phyloP scores from a whole-genome alignment of 1,140 invertebrate species.

The Procambarus clarkii region DNA sequence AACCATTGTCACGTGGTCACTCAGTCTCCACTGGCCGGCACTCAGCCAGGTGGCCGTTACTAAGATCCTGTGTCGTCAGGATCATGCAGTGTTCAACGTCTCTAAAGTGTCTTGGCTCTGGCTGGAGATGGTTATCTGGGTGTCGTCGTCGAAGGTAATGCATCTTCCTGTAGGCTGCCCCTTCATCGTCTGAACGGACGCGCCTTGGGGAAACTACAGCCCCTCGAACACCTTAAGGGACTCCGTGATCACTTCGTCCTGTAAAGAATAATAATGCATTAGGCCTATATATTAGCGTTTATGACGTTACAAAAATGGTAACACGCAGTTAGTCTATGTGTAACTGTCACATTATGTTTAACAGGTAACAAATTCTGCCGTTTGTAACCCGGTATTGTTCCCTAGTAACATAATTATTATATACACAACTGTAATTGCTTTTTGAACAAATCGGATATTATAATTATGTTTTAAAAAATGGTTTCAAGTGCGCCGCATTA shows the following conservation, averaged over 20 bases:
- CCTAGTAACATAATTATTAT: too few species aligned
- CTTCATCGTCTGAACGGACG: neutral
- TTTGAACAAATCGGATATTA: too few species aligned
- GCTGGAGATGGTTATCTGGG: neutral
- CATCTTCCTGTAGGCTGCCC: neutral
- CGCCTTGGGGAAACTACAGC: conserved; percentile 50
- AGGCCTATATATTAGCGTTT: too few species aligned
- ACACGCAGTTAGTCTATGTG: too few species aligned
- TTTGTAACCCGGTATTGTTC: too few species aligned
- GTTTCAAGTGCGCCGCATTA: too few species aligned
- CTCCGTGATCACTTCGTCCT: conserved; percentile 65
- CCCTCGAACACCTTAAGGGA: conserved; percentile 63
- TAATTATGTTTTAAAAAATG: too few species aligned
- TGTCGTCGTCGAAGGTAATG: neutral
- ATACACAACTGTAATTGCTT: too few species aligned
- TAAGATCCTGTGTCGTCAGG: neutral
- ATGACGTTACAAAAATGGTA: too few species aligned
- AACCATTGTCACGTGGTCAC: neutral
- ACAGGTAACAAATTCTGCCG: too few species aligned
- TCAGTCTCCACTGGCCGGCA: neutral
- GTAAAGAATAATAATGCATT: neutral
- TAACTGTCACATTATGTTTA: too few species aligned
- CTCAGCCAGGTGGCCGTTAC: neutral
- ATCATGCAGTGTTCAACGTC: neutral
- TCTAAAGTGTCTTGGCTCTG: neutral